A percentile compares a stretch with the other conserved stretches of the same genome.
These are phyloP conservation scores for Anthonomus grandis DNA, from an alignment of 1,140 invertebrate genomes.

Conservation along the genomic window DNA sequence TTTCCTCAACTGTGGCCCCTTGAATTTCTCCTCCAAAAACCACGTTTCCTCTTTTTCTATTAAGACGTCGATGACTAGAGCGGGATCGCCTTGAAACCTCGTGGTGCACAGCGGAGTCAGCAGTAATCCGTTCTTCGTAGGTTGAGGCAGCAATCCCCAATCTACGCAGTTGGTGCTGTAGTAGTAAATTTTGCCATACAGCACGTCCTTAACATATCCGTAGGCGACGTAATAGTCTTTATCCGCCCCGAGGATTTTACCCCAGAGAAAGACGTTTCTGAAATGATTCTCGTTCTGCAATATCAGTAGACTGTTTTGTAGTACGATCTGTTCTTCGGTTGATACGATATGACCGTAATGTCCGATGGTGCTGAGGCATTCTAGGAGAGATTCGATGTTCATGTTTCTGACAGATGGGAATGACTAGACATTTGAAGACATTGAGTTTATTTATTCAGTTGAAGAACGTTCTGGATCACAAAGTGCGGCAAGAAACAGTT, in stretches of 20 bases:
- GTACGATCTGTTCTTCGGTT: slow-evolving; percentile 60
- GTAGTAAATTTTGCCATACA: slow-evolving; percentile 63
- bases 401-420: too few species aligned
- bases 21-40: slow-evolving; percentile 29
- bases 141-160: slow-evolving; percentile 65
- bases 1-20: slow-evolving; percentile 47
- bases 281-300: slow-evolving; percentile 76
- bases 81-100: slow-evolving; percentile 57
- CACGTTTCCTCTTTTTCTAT: slow-evolving; percentile 45
- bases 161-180: slow-evolving; percentile 67
- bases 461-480: too few species aligned
- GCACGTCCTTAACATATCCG: slow-evolving; percentile 65
- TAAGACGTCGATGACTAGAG: slow-evolving; percentile 52
- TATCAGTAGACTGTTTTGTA: slow-evolving; percentile 67
- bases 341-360: slow-evolving; percentile 60
- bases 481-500: too few species aligned
- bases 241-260: slow-evolving; percentile 62
- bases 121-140: slow-evolving; percentile 56
- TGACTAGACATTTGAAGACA: too few species aligned
- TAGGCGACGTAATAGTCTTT: slow-evolving; percentile 72
- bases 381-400: slow-evolving; percentile 39
- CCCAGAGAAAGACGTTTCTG: slow-evolving; percentile 69
- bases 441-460: too few species aligned
- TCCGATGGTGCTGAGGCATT: slow-evolving; percentile 48
- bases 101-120: slow-evolving; percentile 55